Conservation (phyloP, 2,797 vertebrate species). For the Phylloscopus collybita region DNA sequence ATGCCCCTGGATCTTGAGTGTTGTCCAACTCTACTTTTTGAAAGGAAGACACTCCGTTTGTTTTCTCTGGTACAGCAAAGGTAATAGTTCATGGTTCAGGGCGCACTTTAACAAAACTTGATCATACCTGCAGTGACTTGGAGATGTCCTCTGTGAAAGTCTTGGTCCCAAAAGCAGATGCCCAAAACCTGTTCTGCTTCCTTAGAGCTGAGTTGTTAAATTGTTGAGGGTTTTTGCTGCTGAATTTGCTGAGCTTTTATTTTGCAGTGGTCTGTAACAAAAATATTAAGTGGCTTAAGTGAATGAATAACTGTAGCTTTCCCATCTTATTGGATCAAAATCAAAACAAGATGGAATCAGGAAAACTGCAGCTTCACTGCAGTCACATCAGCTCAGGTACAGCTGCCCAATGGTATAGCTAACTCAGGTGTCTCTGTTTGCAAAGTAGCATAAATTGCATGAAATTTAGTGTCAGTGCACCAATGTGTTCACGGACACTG, state of each 20-base stretch:
- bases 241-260: background rate
- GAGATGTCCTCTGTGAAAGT: background rate
- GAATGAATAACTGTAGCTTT: background rate
- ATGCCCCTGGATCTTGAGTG: background rate
- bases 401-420: background rate
- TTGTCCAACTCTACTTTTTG: background rate
- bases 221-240: background rate
- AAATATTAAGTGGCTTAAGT: background rate
- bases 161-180: background rate
- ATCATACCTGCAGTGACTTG: background rate
- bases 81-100: background rate
- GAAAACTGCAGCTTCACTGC: background rate
- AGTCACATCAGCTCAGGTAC: background rate
- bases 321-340: background rate
- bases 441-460: background rate
- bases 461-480: background rate
- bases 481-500: fast-evolving
- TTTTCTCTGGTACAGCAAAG: background rate
- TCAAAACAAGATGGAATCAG: background rate
- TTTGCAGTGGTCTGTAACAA: background rate
- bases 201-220: background rate
- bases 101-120: background rate
- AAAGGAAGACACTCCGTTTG: background rate
- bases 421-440: background rate
- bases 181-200: background rate